Conservation (phyloP, 2,888 invertebrate species). For the Hirtodrosophila histrioides region DNA sequence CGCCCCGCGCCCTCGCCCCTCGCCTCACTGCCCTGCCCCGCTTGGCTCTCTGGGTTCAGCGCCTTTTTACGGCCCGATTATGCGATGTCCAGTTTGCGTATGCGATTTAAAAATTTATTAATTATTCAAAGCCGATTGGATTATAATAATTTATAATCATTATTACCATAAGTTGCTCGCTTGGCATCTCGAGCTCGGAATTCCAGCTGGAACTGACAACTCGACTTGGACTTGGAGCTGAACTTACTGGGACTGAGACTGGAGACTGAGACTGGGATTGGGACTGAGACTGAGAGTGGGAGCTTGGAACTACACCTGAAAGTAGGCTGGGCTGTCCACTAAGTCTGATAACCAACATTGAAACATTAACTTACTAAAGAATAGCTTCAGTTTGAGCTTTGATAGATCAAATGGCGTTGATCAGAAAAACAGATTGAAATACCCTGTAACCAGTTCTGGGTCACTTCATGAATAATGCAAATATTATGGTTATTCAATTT, state of each 20-base stretch:
- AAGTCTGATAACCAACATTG: too few species aligned
- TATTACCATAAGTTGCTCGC: conserved; percentile 73
- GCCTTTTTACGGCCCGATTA: conserved; percentile 69
- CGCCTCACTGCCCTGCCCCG: neutral
- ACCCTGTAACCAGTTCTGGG: too few species aligned
- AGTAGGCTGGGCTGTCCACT: conserved; percentile 13
- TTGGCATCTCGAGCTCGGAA: conserved; percentile 23
- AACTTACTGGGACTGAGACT: conserved; percentile 12
- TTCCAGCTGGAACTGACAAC: conserved; percentile 12
- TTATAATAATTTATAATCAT: conserved; percentile 85
- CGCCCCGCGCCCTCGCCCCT: neutral
- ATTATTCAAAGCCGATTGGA: conserved; percentile 85
- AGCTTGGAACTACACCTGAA: conserved; percentile 2
- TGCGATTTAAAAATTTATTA: conserved; percentile 81
- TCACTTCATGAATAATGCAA: too few species aligned
- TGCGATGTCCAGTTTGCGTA: conserved; percentile 56
- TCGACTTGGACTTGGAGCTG: conserved; percentile 5
- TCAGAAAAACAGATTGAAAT: too few species aligned
- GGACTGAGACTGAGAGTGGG: too few species aligned
- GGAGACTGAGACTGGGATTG: conserved; percentile 4
- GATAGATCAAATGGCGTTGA: too few species aligned
- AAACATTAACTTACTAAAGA: too few species aligned
- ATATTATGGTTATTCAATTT: too few species aligned
- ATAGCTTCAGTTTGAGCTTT: too few species aligned
- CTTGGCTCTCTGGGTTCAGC: conserved; percentile 48